Conservation (phyloP, 2,888 invertebrate species). For the Nycteola revayana region DNA sequence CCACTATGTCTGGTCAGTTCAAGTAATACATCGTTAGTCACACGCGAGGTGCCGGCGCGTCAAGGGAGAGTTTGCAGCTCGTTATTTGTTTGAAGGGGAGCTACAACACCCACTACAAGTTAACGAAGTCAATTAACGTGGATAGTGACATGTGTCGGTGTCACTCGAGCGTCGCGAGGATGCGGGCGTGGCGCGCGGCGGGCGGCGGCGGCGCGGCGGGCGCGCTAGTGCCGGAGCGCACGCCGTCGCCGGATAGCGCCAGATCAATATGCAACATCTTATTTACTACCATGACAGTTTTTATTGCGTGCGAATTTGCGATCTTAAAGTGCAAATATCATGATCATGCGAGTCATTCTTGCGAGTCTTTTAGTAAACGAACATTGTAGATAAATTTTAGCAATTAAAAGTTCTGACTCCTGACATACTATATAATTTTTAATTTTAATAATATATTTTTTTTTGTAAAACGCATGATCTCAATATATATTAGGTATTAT, state of each 20-base stretch:
- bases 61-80: constrained; percentile 29
- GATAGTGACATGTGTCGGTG: constrained; percentile 55
- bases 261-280: constrained; percentile 34
- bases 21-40: constrained; percentile 17
- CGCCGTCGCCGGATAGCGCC: constrained; percentile 25
- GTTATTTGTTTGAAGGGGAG: constrained; percentile 53
- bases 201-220: constrained; percentile 33
- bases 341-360: too few species aligned
- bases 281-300: constrained; percentile 22
- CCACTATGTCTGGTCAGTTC: constrained; percentile 4
- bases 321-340: too few species aligned
- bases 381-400: neutral
- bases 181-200: constrained; percentile 33
- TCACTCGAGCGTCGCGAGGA: constrained; percentile 38
- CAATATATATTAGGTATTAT: too few species aligned
- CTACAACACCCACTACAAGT: constrained; percentile 50
- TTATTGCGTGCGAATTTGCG: constrained; percentile 3
- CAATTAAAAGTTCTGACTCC: too few species aligned
- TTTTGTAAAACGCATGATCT: too few species aligned
- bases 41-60: constrained; percentile 8
- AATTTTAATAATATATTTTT: too few species aligned
- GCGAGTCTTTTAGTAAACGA: neutral
- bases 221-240: constrained; percentile 32
- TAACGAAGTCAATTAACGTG: constrained; percentile 70
- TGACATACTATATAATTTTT: too few species aligned